Conservation (phyloP, 2,797 vertebrate genomes). For the Nyctibius grandis region DNA sequence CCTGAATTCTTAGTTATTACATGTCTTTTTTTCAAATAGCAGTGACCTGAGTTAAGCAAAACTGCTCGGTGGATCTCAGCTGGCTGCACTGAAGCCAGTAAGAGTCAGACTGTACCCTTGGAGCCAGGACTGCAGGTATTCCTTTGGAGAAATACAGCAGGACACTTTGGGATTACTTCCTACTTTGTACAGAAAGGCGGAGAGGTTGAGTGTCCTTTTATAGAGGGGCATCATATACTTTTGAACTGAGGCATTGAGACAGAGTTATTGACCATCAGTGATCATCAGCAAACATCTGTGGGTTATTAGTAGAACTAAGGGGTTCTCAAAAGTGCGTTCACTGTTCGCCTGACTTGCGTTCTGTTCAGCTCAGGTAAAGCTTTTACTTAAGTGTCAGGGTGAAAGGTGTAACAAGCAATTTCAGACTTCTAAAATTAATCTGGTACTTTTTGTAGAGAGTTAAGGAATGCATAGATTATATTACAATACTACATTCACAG, state of each 20-base stretch:
- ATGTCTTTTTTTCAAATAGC: background rate
- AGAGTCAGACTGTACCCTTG: rapidly evolving
- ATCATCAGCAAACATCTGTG: background rate
- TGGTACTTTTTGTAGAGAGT: background rate
- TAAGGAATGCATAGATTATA: background rate
- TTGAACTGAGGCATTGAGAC: background rate
- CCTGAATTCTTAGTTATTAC: background rate
- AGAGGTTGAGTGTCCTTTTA: background rate
- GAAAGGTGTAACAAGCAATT: background rate
- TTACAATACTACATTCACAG: background rate
- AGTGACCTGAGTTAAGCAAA: background rate
- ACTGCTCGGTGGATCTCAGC: background rate
- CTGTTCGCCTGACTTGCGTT: background rate
- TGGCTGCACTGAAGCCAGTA: background rate
- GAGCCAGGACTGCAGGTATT: background rate
- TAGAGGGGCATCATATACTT: background rate
- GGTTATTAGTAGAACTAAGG: background rate
- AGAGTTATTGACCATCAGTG: background rate
- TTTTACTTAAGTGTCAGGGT: background rate
- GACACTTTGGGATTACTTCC: background rate
- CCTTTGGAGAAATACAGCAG: background rate
- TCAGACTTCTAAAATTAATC: background rate
- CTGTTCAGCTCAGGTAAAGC: background rate
- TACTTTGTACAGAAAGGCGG: background rate
- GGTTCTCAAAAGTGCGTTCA: background rate